Base-by-base conservation (phyloP, 2,888 invertebrate species). In the Prenolepis imparis region DNA sequence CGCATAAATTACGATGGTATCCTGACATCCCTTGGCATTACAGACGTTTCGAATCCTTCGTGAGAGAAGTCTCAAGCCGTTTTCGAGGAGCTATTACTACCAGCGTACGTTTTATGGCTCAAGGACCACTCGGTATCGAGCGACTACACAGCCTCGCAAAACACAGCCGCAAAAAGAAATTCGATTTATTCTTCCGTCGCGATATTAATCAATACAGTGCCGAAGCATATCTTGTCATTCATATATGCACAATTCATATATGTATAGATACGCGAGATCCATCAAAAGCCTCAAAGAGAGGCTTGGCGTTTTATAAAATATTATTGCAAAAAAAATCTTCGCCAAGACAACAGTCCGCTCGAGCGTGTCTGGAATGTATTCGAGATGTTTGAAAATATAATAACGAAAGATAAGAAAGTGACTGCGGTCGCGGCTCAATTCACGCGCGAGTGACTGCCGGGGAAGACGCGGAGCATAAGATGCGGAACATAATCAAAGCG, bases 1-100 rank as follows among this genome's bases (percentile, higher is more conserved):
- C 88, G 89, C 89, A 91, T 91, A 91, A 91, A 91, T 91, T 91
- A 91, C 90, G 87, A 87, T 88, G 83, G 78, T 91, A 91, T 91
- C 91, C 90, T 88, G 90, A 90, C 86, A 66, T 88, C 75, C 70
- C 78, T 24, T 78, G 81, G 82, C 72, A 82, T 77, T 70, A 82
- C 81, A 85, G 80, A 77, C 84, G 77, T 70, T 75, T 83, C 64
- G 70, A 74, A 86, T 85, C 86, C 88, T 86, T 78, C 67, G 36
- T 57, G 72, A 78, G 48, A 55, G 74, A 73, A 84, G 66, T 84
- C 70, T 83, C 84, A 80, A 82, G 64, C 73, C 75, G 74, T 82
- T 84, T 68, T 86, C 72, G 78, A 83, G 84, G 77, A 87, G 66
- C 87, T 80, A 88, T 90, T 86, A 85, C 87, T 67, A 64, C 70